These are phyloP conservation scores for Scomber colias DNA, from an alignment of 2,113 vertebrate genomes.

Conservation along the genomic window DNA sequence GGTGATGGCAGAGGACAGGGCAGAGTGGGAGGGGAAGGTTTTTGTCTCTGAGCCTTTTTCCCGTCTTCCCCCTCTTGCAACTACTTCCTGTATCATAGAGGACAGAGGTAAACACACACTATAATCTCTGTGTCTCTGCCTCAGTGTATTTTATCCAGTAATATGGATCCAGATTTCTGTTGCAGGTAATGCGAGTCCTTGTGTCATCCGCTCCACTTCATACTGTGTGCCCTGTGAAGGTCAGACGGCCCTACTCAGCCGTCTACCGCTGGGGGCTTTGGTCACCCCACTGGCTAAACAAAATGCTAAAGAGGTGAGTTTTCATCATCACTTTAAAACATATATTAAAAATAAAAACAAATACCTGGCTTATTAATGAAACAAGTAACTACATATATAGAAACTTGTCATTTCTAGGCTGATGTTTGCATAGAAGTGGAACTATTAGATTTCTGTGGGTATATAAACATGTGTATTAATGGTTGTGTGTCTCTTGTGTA, in stretches of 20 bases:
- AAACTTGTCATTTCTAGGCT: neutral
- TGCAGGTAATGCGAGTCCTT: conserved; percentile 80
- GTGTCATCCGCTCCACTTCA: conserved; percentile 77
- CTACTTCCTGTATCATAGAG: conserved; percentile 80
- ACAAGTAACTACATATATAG: neutral
- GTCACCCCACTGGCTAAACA: conserved; percentile 75
- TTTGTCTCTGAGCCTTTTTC: conserved; percentile 78
- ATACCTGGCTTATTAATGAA: neutral
- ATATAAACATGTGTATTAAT: neutral
- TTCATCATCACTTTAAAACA: neutral
- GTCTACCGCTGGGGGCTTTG: conserved; percentile 83
- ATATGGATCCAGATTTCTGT: neutral
- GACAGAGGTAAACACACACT: conserved; percentile 76
- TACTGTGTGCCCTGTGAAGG: conserved; percentile 83
- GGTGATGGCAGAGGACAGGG: conserved; percentile 80
- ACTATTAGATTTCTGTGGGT: neutral
- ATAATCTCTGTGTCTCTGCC: neutral
- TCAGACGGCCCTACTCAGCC: conserved; percentile 76
- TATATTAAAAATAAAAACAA: neutral
- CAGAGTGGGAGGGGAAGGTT: conserved; percentile 81
- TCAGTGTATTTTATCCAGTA: neutral
- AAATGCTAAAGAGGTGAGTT: conserved; percentile 69
- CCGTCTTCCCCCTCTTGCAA: conserved; percentile 82
- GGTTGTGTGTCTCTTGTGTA: neutral
- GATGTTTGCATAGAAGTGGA: neutral